A percentile compares a stretch with the other conserved stretches of the same genome.
phyloP scores from a whole-genome alignment of 2,113 vertebrate species.

The Willisornis vidua region DNA sequence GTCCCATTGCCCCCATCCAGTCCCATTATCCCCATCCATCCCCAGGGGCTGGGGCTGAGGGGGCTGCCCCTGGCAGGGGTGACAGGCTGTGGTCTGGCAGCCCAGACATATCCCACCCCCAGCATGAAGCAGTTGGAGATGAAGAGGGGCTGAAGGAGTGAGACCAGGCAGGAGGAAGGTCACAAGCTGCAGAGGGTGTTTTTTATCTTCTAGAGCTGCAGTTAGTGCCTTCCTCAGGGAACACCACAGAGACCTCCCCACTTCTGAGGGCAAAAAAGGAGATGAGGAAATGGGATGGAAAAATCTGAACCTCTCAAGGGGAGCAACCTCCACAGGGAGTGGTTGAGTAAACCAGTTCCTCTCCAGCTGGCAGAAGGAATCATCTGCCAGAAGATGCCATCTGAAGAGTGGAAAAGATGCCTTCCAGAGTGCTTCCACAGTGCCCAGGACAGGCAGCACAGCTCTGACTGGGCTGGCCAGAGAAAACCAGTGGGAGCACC shows the following conservation, averaged over 20 bases:
- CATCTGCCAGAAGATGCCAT: not conserved
- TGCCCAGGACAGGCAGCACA: not conserved
- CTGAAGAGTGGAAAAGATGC: not conserved
- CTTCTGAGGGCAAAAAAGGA: not conserved
- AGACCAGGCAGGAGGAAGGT: not conserved
- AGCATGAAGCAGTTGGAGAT: not conserved
- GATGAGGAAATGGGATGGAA: not conserved
- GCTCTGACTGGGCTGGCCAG: not conserved
- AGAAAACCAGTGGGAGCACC: not conserved
- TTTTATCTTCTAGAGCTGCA: not conserved
- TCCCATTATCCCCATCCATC: rapidly evolving
- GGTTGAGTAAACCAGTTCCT: not conserved
- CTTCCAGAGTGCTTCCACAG: not conserved
- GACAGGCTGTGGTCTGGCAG: not conserved
- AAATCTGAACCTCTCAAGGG: not conserved
- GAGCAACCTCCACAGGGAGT: not conserved
- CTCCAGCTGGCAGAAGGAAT: not conserved
- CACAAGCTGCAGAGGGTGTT: not conserved
- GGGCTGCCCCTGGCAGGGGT: not conserved
- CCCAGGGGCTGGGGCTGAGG: not conserved
- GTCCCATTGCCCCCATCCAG: rapidly evolving
- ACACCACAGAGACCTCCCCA: not conserved
- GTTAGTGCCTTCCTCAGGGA: not conserved
- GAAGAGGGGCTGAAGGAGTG: not conserved
- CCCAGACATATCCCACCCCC: not conserved